Evolutionary conservation across 92 coral and sea anemone species (phyloP).

Genomic region (Pocillopora grandis): DNA sequence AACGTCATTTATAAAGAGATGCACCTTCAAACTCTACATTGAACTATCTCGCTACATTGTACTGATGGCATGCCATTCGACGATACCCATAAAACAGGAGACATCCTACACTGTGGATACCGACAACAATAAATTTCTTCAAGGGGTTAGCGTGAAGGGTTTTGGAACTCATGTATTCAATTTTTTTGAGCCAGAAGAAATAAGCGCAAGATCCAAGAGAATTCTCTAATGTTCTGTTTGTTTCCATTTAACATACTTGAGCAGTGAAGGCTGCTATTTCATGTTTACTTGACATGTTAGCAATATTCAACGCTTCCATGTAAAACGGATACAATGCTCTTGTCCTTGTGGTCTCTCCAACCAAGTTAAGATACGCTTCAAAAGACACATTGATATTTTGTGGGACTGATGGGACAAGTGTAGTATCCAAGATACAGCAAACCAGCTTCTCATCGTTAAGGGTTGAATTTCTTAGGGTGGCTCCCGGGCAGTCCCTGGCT

Average conservation of each 20-base stretch:
- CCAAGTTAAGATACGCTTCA: constrained; percentile 33
- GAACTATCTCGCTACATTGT: no score
- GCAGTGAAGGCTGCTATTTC: constrained; percentile 64
- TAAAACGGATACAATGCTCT: constrained; percentile 58
- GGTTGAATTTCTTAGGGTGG: constrained; percentile 48
- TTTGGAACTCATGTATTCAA: no score
- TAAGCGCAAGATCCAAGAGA: no score
- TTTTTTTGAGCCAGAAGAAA: no score
- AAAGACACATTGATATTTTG: constrained; percentile 32
- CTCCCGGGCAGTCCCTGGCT: constrained; percentile 59
- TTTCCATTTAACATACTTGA: constrained; percentile 48
- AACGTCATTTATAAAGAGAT: no score
- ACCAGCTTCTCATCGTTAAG: constrained; percentile 18
- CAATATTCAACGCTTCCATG: constrained; percentile 51
- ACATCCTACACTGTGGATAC: no score
- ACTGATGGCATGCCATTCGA: no score
- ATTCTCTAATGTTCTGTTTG: not conserved
- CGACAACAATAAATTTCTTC: no score
- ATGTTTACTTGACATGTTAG: constrained; percentile 29
- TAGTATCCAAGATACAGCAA: constrained; percentile 59
- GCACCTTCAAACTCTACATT: no score
- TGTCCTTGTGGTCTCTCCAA: constrained; percentile 57
- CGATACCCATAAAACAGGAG: no score
- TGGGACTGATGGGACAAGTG: constrained; percentile 20
- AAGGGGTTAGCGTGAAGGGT: no score